Percentiles rank a stretch among this genome's conserved stretches.
These are phyloP conservation scores for Cryptus viduatorius DNA, from an alignment of 2,888 invertebrate species.

Conservation along the genomic window DNA sequence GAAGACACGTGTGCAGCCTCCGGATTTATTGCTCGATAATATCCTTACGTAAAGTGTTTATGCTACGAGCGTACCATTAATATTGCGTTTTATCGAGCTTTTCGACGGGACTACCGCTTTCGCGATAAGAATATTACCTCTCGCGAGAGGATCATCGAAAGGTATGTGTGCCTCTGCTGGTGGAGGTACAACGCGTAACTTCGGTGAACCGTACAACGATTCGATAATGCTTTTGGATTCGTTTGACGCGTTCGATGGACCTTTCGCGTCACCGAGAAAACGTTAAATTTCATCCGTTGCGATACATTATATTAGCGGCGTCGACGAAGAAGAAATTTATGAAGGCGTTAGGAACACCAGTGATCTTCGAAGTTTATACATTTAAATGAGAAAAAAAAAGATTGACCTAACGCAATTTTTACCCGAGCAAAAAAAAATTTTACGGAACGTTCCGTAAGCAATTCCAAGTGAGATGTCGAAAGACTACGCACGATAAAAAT, in stretches of 20 bases:
- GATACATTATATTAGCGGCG: background rate
- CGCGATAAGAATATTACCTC: conserved; percentile 68
- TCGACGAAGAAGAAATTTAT: background rate
- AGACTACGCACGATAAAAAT: background rate
- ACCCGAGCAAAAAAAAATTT: no score
- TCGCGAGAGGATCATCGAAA: conserved; percentile 32
- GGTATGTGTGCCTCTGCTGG: background rate
- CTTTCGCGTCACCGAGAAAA: no score
- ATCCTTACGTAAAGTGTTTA: conserved; percentile 83
- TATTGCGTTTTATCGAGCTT: conserved; percentile 77
- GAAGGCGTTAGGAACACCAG: background rate
- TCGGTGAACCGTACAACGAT: background rate
- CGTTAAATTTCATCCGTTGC: background rate
- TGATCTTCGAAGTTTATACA: background rate
- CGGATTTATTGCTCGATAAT: conserved; percentile 83
- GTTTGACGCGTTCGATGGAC: background rate
- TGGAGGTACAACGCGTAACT: conserved; percentile 9
- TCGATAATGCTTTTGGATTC: background rate
- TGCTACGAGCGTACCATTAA: conserved; percentile 78
- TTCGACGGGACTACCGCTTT: conserved; percentile 74
- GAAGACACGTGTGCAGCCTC: conserved; percentile 70
- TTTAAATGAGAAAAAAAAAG: background rate
- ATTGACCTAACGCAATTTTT: background rate
- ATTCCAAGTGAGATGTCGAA: background rate
- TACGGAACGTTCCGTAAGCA: background rate